Evolutionary conservation across 2,888 invertebrate species (phyloP).

Genomic region (Aphidoletes aphidimyza): DNA sequence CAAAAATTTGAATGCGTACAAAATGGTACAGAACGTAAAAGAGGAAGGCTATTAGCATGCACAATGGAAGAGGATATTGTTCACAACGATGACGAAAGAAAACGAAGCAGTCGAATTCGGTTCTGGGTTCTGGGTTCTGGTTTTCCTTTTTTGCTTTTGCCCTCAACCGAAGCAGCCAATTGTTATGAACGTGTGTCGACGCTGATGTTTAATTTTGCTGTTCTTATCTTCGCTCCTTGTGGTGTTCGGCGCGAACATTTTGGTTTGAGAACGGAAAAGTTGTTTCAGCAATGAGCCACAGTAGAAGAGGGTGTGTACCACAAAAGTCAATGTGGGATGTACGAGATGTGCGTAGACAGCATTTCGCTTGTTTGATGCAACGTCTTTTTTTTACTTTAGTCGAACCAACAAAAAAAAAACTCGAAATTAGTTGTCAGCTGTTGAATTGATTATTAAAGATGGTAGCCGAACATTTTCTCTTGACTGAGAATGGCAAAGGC

Average conservation of each 20-base stretch:
- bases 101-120: background rate
- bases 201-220: background rate
- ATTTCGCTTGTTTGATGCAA: background rate
- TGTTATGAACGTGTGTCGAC: background rate
- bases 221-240: background rate
- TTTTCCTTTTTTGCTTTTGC: background rate
- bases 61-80: slow-evolving; percentile 34
- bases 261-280: background rate
- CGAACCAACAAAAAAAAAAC: background rate
- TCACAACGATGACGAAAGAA: slow-evolving; percentile 13
- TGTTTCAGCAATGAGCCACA: background rate
- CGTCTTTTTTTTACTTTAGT: background rate
- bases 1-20: background rate
- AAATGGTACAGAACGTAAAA: background rate
- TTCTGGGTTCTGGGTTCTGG: no score
- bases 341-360: background rate
- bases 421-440: slow-evolving; percentile 38
- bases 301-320: slow-evolving; percentile 5
- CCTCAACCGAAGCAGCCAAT: background rate
- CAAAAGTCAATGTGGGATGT: background rate
- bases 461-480: background rate
- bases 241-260: background rate
- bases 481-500: background rate
- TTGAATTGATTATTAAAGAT: slow-evolving; percentile 36
- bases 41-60: slow-evolving; percentile 44